Percentiles rank a stretch among this genome's conserved stretches.
These are phyloP conservation scores for Xestia sexstrigata DNA, from an alignment of 2,888 invertebrate genomes.

Conservation along the genomic window DNA sequence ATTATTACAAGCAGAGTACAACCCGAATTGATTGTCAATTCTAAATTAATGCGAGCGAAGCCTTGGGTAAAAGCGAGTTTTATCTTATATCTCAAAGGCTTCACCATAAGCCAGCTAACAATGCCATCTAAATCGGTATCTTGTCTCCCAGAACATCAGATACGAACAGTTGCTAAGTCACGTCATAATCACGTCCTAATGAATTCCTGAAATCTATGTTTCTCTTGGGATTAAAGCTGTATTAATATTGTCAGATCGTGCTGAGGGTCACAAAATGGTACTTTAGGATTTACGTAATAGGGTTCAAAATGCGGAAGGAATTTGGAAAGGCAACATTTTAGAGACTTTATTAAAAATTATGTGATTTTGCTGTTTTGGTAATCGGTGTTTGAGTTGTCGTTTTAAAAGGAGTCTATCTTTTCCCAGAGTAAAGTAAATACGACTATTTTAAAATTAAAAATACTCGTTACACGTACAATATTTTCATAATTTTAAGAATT, in stretches of 20 bases:
- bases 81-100: neutral
- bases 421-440: no score
- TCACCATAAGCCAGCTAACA: neutral
- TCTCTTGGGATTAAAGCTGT: conserved; percentile 16
- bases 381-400: neutral
- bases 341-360: neutral
- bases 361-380: neutral
- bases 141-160: conserved; percentile 10
- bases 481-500: no score
- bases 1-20: no score
- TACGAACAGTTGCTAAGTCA: conserved; percentile 29
- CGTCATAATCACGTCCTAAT: conserved; percentile 40
- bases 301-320: neutral
- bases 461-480: no score
- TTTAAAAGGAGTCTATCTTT: neutral
- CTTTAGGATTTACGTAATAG: rapidly evolving
- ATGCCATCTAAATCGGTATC: conserved; percentile 9
- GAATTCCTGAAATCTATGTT: conserved; percentile 45
- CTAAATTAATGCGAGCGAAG: no score
- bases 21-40: no score
- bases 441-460: no score
- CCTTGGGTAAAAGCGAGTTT: no score
- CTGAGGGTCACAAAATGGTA: neutral
- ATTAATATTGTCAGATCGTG: conserved; percentile 40
- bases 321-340: neutral